These are phyloP conservation scores for Leptodactylus fuscus DNA, from an alignment of 2,113 vertebrate genomes.

Conservation along the genomic window DNA sequence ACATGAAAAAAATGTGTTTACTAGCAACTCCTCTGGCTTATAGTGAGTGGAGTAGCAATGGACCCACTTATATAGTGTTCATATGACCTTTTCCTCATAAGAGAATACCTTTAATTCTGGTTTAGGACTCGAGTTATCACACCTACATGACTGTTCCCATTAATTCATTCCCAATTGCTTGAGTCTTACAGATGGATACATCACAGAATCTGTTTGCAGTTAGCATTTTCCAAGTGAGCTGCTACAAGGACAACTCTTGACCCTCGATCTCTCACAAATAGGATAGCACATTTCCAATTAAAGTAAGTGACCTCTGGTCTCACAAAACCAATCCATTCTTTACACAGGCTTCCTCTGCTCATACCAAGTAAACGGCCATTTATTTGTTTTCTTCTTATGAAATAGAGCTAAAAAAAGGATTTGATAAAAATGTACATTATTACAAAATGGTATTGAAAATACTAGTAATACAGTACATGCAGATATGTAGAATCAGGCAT, in stretches of 20 bases:
- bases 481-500: too few species aligned
- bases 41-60: too few species aligned
- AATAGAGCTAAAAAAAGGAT: neutral
- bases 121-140: too few species aligned
- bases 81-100: too few species aligned
- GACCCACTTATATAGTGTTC: too few species aligned
- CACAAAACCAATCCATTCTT: neutral
- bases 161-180: neutral
- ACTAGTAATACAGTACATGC: neutral
- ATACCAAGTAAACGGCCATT: neutral
- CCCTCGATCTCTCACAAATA: neutral
- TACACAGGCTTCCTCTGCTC: neutral
- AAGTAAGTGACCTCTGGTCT: constrained; percentile 22
- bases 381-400: neutral
- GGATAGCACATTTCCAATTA: constrained; percentile 4
- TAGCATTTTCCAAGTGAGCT: neutral
- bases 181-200: neutral
- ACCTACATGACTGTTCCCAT: neutral
- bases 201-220: neutral
- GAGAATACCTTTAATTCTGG: too few species aligned
- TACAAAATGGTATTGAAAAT: neutral
- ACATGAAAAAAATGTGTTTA: too few species aligned
- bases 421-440: neutral
- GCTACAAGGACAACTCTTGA: neutral
- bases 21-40: too few species aligned